A percentile compares a stretch with the other conserved stretches of the same genome.
phyloP scores from a whole-genome alignment of 2,797 vertebrate genomes.

The Etheostoma perlongum region DNA sequence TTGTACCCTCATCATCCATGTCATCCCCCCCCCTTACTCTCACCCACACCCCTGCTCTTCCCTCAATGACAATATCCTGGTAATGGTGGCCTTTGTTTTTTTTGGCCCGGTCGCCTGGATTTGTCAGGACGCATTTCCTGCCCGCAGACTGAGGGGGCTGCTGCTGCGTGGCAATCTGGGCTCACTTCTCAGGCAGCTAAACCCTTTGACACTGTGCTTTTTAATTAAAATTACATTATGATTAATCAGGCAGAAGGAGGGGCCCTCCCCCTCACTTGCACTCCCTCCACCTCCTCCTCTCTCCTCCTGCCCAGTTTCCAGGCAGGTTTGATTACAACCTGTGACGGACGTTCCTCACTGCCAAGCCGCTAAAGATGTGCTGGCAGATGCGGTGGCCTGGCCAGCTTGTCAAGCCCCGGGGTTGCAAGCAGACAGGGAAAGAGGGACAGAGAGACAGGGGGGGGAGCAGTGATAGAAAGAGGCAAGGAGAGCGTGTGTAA shows the following conservation, averaged over 20 bases:
- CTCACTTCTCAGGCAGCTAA: constrained; percentile 99
- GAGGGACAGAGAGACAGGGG: constrained; percentile 56
- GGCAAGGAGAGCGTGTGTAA: constrained; percentile 17
- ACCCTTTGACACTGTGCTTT: constrained; percentile 99
- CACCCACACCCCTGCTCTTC: constrained; percentile 62
- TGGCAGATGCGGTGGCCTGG: constrained; percentile 92
- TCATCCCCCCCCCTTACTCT: constrained; percentile 39
- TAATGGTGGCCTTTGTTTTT: constrained; percentile 91
- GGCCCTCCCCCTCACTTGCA: constrained; percentile 72
- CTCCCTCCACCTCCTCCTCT: constrained; percentile 48
- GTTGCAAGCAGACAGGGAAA: constrained; percentile 71
- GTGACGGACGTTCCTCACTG: constrained; percentile 92
- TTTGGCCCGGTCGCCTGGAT: constrained; percentile 87
- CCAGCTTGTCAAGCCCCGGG: constrained; percentile 83
- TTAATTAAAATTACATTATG: constrained; percentile 99
- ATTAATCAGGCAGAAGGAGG: constrained; percentile 99
- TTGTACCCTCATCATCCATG: constrained; percentile 52
- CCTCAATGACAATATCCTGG: constrained; percentile 81
- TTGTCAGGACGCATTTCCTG: constrained; percentile 96
- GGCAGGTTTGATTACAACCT: constrained; percentile 98
- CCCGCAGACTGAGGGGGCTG: constrained; percentile 94
- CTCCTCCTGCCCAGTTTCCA: constrained; percentile 82
- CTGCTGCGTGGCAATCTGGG: constrained; percentile 98
- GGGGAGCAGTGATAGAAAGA: constrained; percentile 34
- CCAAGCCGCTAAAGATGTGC: constrained; percentile 98